These are phyloP conservation scores for Aldrovandia affinis DNA, from an alignment of 2,797 vertebrate genomes.

Conservation along the genomic window DNA sequence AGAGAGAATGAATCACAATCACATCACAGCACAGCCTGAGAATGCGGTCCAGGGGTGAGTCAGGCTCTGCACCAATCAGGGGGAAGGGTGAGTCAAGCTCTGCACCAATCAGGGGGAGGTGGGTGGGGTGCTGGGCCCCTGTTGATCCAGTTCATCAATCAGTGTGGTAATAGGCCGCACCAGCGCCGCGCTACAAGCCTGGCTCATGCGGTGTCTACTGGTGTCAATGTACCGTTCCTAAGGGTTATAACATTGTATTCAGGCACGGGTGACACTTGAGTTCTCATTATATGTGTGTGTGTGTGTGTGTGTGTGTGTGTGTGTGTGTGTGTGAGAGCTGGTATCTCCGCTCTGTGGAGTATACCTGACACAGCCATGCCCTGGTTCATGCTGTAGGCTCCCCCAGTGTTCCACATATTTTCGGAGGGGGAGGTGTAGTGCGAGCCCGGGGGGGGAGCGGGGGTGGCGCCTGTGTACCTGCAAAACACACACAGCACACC, in stretches of 20 bases:
- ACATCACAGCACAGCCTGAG: not conserved
- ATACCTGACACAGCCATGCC: constrained; percentile 73
- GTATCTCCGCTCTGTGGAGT: not conserved
- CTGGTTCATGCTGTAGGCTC: constrained; percentile 71
- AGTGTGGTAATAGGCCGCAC: not conserved
- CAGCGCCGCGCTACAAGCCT: not conserved
- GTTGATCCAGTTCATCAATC: not conserved
- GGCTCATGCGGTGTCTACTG: not conserved
- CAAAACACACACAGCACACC: not conserved
- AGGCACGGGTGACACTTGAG: too few species aligned
- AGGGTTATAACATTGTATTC: not conserved
- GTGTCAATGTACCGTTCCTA: not conserved
- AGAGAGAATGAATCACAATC: not conserved
- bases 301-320: not conserved
- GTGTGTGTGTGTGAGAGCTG: constrained; percentile 8
- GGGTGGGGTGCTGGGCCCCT: not conserved
- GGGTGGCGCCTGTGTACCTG: constrained; percentile 76
- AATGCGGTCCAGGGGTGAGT: constrained; percentile 3
- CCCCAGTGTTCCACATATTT: constrained; percentile 76
- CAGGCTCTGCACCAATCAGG: not conserved
- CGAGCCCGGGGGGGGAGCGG: constrained; percentile 75
- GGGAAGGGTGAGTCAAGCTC: not conserved
- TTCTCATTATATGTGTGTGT: not conserved
- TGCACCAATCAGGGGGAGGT: not conserved
- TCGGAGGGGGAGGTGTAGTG: constrained; percentile 78